Percentiles rank a stretch among this genome's conserved stretches.
Evolutionary conservation across 2,797 vertebrate genomes (phyloP).

Genomic region (Adrianichthys oophorus): DNA sequence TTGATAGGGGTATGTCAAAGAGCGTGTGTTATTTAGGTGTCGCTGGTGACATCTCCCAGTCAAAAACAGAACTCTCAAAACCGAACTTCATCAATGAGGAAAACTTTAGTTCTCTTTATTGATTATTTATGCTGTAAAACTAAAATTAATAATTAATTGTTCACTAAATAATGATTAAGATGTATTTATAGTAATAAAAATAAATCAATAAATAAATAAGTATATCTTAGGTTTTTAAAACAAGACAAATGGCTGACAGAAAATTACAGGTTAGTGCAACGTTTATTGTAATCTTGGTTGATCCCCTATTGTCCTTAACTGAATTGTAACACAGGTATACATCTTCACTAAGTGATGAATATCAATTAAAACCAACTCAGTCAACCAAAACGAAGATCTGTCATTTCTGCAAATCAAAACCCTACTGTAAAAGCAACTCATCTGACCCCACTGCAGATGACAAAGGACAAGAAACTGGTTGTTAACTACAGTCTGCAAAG

Average conservation of each 20-base stretch:
- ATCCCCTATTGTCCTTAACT: neutral
- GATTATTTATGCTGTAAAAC: no score
- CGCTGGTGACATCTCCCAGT: no score
- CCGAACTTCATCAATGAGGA: no score
- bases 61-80: no score
- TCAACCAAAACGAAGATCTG: neutral
- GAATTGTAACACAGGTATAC: conserved; percentile 1
- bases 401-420: conserved; percentile 28
- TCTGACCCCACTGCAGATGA: neutral
- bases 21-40: no score
- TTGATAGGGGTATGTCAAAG: no score
- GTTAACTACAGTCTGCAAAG: no score
- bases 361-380: conserved; percentile 13
- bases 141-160: no score
- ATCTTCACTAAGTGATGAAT: conserved; percentile 9
- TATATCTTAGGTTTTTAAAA: neutral
- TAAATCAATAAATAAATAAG: neutral
- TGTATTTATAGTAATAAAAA: no score
- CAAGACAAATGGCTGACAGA: neutral
- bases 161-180: no score
- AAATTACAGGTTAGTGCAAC: neutral
- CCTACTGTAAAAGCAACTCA: conserved; percentile 21
- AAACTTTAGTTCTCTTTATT: no score
- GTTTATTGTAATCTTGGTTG: neutral
- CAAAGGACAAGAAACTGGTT: no score